Evolutionary conservation across 2,113 vertebrate species (phyloP).

Genomic region (Anguilla japonica): DNA sequence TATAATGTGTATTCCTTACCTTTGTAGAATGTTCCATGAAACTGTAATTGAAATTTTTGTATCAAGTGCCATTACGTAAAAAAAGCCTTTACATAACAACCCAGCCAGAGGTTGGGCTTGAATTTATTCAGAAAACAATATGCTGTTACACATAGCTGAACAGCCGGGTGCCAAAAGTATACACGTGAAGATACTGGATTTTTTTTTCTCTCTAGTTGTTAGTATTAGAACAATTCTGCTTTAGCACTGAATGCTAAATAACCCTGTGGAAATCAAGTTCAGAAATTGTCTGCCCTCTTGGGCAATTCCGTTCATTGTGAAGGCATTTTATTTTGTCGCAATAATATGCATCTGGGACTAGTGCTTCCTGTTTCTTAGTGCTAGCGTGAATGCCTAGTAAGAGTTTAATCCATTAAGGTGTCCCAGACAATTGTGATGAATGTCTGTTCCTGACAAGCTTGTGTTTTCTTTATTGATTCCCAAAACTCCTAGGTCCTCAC

Average conservation of each 20-base stretch:
- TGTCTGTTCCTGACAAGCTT: background rate
- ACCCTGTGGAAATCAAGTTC: background rate
- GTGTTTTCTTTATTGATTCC: background rate
- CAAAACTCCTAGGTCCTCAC: background rate
- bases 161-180: background rate
- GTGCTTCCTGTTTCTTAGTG: background rate
- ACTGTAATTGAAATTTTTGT: background rate
- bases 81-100: background rate
- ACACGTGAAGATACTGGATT: background rate
- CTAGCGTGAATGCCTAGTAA: background rate
- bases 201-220: background rate
- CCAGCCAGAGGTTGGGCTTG: background rate
- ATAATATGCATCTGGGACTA: background rate
- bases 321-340: background rate
- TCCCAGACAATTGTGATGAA: background rate
- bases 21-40: background rate
- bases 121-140: background rate
- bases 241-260: background rate
- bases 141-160: background rate
- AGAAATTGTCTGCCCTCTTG: slow-evolving; percentile 1
- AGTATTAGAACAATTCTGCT: background rate
- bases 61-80: background rate
- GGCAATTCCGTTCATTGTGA: background rate
- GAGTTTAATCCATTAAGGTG: background rate
- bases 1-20: background rate